Conservation (phyloP, 2,113 vertebrate genomes). For the Morone saxatilis region DNA sequence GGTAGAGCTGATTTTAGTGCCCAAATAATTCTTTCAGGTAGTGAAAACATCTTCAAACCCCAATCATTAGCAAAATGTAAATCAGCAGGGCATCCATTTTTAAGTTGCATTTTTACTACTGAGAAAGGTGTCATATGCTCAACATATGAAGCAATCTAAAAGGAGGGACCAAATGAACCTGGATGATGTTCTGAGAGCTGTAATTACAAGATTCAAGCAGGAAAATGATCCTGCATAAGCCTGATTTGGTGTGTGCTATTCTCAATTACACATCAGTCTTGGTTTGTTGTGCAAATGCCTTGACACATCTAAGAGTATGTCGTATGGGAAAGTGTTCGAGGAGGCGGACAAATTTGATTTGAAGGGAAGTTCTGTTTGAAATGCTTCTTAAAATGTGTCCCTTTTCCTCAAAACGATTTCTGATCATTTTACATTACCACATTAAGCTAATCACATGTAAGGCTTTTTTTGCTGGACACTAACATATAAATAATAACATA, state of each 20-base stretch:
- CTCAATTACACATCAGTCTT: conserved; percentile 23
- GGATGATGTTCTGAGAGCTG: not conserved
- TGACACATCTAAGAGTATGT: not conserved
- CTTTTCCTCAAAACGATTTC: too few relatives aligned
- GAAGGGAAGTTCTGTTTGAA: not conserved
- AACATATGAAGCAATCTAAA: not conserved
- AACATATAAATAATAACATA: not conserved
- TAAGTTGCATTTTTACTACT: not conserved
- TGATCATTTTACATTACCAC: not conserved
- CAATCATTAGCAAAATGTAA: not conserved
- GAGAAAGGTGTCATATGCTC: not conserved
- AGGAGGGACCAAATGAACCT: conserved; percentile 9
- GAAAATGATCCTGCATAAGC: conserved; percentile 11
- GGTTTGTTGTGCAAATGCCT: conserved; percentile 22
- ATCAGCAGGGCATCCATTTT: not conserved
- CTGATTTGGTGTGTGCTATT: not conserved
- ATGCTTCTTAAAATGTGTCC: not conserved
- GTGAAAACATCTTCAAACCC: conserved; percentile 6
- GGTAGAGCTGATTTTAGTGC: conserved; percentile 1
- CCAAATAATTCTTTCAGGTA: not conserved
- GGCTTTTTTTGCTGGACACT: not conserved
- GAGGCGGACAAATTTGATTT: not conserved
- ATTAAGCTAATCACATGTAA: not conserved
- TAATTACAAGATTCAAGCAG: conserved; percentile 16
- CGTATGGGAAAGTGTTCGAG: not conserved